Evolutionary conservation across 2,797 vertebrate species (phyloP).

Genomic region (Amazona finschi): DNA sequence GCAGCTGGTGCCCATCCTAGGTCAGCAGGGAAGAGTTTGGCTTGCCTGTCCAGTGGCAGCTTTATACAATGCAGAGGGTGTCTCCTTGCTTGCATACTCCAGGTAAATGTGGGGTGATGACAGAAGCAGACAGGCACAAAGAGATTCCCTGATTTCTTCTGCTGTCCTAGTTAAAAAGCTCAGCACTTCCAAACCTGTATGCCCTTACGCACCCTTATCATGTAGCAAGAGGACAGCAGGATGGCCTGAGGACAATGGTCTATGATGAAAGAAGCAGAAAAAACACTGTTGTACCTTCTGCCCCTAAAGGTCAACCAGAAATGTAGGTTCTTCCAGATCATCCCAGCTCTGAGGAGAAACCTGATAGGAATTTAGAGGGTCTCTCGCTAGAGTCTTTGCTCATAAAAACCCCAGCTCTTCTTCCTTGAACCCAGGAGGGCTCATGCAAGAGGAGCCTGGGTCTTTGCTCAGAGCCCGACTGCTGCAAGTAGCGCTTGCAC

Average conservation of each 20-base stretch:
- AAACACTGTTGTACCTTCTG: not conserved
- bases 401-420: not conserved
- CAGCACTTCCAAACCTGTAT: not conserved
- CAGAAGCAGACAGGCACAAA: not conserved
- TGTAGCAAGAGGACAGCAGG: not conserved
- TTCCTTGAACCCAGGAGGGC: not conserved
- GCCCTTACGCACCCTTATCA: not conserved
- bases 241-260: not conserved
- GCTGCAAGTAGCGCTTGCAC: not conserved
- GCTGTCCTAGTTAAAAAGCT: not conserved
- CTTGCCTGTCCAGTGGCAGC: not conserved
- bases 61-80: not conserved
- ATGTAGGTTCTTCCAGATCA: not conserved
- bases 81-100: not conserved
- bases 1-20: not conserved
- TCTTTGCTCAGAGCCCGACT: not conserved
- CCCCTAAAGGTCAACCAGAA: not conserved
- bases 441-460: fast-evolving
- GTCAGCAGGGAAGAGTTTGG: not conserved
- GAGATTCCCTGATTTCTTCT: not conserved
- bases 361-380: not conserved
- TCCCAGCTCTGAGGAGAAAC: not conserved
- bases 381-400: not conserved
- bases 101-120: not conserved
- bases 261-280: not conserved